Evolutionary conservation across 92 coral and sea anemone genomes (phyloP).

Genomic region (Phenganax marumi): DNA sequence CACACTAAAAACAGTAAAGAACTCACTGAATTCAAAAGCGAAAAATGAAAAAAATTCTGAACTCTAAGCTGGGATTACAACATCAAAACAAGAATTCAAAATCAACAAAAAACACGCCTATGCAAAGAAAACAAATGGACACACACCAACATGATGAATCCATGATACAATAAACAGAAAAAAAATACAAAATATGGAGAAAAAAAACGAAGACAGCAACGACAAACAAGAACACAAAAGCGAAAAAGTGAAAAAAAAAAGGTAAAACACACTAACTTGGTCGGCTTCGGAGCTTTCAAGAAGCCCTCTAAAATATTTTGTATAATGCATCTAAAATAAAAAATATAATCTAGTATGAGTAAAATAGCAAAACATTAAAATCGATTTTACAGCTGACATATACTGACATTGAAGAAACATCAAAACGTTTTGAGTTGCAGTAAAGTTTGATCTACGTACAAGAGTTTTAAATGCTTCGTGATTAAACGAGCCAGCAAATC

Average conservation of each 20-base stretch:
- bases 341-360: neutral
- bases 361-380: neutral
- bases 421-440: neutral
- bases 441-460: conserved; percentile 45
- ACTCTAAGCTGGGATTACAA: too few species aligned
- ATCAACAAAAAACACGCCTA: too few species aligned
- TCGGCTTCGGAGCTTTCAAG: conserved; percentile 64
- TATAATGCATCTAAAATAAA: conserved; percentile 74
- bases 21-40: neutral
- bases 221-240: too few species aligned
- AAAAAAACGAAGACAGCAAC: too few species aligned
- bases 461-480: conserved; percentile 80
- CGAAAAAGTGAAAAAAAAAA: neutral
- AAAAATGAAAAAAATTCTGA: neutral
- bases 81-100: too few species aligned
- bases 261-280: conserved; percentile 61
- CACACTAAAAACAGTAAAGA: conserved; percentile 60
- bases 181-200: too few species aligned
- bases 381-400: neutral
- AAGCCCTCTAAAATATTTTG: conserved; percentile 76
- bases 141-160: too few species aligned
- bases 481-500: conserved; percentile 95
- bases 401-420: neutral
- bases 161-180: too few species aligned
- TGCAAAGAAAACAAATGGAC: too few species aligned